Base-by-base conservation (phyloP, 2,113 vertebrate genomes). In the Chauna torquata region DNA sequence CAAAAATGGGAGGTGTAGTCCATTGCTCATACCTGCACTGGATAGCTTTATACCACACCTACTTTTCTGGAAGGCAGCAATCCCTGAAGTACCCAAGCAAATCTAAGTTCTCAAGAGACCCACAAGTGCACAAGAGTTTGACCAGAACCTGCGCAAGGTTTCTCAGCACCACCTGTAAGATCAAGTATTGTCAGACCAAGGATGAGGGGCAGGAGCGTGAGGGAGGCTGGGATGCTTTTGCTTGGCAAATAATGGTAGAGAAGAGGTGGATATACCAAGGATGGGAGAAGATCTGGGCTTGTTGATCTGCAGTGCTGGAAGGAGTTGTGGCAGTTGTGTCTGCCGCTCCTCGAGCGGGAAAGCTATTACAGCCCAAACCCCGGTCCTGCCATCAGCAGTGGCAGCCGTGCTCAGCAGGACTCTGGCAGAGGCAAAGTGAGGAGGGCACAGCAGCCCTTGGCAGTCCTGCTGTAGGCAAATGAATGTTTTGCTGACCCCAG, bases 381-480 rank as follows among this genome's bases (percentile, higher is more conserved):
- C 28, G 5, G 11, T 69, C 68, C 58, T 16, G 19, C n/a, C 54
- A 64, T 2, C 54, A 76, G 0, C n/a, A 75, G 7, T 44, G 85
- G 32, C 42, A 57, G 10, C n/a, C 81, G 50, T 24, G 8, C 54
- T 38, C 17, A 66, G 15, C 0, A 0, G 18, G 16, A 30, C 34
- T 8, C 42, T 61, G 72, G 47, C 40, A 38, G 2, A 22, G 89
- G 77, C 34, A 20, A 74, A 92, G 44, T 2, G 25, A 12, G 19
- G 42, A 44, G 64, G 36, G 57, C 68, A 52, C 57, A 38, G 38
- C 68, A 70, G 59, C 24, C 61, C 34, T 65, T 80, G 57, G 57
- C 71, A 89, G 62, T 54, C 57, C 58, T 40, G 36, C 8, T 61
- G 30, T 1, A n/a, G 54, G 62, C 52, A 76, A 91, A 52, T 44